phyloP scores from a whole-genome alignment of 1,140 invertebrate species.

The Zaprionus vittiger region DNA sequence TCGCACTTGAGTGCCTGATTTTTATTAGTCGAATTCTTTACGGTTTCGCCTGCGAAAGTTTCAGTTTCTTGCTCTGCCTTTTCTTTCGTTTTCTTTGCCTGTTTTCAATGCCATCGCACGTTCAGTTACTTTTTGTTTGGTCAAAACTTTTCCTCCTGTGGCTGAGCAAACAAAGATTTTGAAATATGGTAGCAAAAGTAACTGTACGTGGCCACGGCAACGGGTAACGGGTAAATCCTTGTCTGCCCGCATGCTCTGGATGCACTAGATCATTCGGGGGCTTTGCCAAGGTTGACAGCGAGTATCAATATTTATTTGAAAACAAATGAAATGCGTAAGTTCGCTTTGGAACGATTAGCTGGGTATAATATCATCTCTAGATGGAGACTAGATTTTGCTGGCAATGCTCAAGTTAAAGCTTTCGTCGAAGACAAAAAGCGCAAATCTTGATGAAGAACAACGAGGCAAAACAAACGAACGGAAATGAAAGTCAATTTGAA shows the following conservation, averaged over 20 bases:
- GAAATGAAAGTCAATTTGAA: conserved; percentile 84
- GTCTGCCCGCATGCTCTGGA: conserved; percentile 11
- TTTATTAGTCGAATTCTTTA: conserved; percentile 84
- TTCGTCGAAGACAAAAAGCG: conserved; percentile 37
- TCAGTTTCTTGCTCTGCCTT: conserved; percentile 59
- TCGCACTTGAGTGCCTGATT: conserved; percentile 84
- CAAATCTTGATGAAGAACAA: conserved; percentile 63
- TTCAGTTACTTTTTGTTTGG: conserved; percentile 50
- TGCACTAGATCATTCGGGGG: conserved; percentile 54
- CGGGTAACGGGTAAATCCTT: conserved; percentile 24
- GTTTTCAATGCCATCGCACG: conserved; percentile 57
- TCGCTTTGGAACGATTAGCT: conserved; percentile 12
- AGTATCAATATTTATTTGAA: conserved; percentile 44
- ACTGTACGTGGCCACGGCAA: conserved; percentile 7
- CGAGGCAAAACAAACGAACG: conserved; percentile 61
- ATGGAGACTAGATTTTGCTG: conserved; percentile 3
- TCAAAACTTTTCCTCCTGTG: conserved; percentile 36
- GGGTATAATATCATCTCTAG: conserved; percentile 21
- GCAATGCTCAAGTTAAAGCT: conserved; percentile 32
- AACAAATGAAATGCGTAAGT: conserved; percentile 22
- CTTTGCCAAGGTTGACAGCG: too few relatives aligned
- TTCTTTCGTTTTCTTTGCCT: conserved; percentile 19
- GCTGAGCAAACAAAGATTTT: conserved; percentile 66
- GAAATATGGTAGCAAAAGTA: conserved; percentile 69
- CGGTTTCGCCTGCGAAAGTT: conserved; percentile 70